Percentiles rank a stretch among this genome's conserved stretches.
phyloP scores from a whole-genome alignment of 1,140 invertebrate genomes.

The silkworm (Bombyx mori) region DNA sequence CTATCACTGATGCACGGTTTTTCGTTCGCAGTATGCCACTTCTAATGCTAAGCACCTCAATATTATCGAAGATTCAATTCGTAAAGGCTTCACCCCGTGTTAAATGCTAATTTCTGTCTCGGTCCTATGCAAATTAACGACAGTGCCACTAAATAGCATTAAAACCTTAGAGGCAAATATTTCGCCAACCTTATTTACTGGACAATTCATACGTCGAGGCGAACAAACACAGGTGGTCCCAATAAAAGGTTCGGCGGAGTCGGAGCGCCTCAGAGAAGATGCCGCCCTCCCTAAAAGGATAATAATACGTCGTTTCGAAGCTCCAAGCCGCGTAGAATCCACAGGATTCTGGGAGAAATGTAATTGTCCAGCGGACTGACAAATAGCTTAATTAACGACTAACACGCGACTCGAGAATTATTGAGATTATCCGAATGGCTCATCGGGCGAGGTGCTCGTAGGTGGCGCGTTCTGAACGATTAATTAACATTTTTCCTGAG shows the following conservation, averaged over 20 bases:
- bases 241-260: slow-evolving; percentile 59
- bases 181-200: slow-evolving; percentile 66
- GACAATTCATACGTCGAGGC: slow-evolving; percentile 66
- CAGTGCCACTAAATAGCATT: slow-evolving; percentile 51
- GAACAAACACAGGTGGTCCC: slow-evolving; percentile 65
- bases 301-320: slow-evolving; percentile 67
- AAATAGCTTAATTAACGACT: slow-evolving; percentile 70
- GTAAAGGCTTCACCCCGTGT: slow-evolving; percentile 26
- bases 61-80: slow-evolving; percentile 21
- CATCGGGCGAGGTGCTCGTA: slow-evolving; percentile 14
- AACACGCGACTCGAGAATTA: slow-evolving; percentile 58
- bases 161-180: slow-evolving; percentile 44
- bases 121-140: slow-evolving; percentile 45
- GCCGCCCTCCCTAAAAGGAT: slow-evolving; percentile 68
- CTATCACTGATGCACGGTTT: no score
- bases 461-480: neutral
- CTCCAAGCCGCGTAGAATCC: slow-evolving; percentile 39
- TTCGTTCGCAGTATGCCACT: no score
- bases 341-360: slow-evolving; percentile 55
- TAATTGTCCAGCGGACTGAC: slow-evolving; percentile 62
- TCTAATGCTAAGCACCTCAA: no score
- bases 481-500: slow-evolving; percentile 4
- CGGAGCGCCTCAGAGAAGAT: slow-evolving; percentile 51
- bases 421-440: slow-evolving; percentile 55
- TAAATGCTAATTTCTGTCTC: slow-evolving; percentile 49